Percentiles rank a stretch among this genome's conserved stretches.
Evolutionary conservation across 2,888 invertebrate species (phyloP).

Genomic region (Horisme vitalbata): DNA sequence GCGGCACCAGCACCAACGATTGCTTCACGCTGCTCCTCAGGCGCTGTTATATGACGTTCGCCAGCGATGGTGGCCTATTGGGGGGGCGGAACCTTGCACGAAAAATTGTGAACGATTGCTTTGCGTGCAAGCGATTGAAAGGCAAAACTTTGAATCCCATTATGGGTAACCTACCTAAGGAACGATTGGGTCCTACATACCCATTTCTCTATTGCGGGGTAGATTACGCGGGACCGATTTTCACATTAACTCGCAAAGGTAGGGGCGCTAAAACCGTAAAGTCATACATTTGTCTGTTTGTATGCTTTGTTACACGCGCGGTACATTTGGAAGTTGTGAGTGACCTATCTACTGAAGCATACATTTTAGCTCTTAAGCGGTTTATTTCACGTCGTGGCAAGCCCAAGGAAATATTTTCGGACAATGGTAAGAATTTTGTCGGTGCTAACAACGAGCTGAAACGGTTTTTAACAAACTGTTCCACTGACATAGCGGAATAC

Average conservation of each 20-base stretch:
- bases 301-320: constrained; percentile 4
- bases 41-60: constrained; percentile 10
- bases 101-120: constrained; percentile 13
- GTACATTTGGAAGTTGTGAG: constrained; percentile 31
- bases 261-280: constrained; percentile 29
- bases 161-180: not conserved
- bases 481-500: no score
- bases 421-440: constrained; percentile 33
- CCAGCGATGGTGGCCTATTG: constrained; percentile 16
- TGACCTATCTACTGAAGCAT: constrained; percentile 29
- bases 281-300: not conserved
- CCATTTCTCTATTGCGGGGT: constrained; percentile 5
- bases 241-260: constrained; percentile 9
- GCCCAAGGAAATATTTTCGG: constrained; percentile 28
- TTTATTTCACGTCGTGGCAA: constrained; percentile 32
- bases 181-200: not conserved
- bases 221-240: constrained; percentile 1
- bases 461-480: no score
- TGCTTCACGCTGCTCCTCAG: constrained; percentile 21
- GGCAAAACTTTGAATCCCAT: not conserved
- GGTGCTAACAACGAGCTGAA: no score
- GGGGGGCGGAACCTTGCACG: constrained; percentile 21
- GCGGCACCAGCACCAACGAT: constrained; percentile 16
- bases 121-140: not conserved
- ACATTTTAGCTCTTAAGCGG: constrained; percentile 29